Evolutionary conservation across 1,140 invertebrate species (phyloP), one percentile per base, ranked within the genome.

Genomic region (Drosophila repletoides): DNA sequence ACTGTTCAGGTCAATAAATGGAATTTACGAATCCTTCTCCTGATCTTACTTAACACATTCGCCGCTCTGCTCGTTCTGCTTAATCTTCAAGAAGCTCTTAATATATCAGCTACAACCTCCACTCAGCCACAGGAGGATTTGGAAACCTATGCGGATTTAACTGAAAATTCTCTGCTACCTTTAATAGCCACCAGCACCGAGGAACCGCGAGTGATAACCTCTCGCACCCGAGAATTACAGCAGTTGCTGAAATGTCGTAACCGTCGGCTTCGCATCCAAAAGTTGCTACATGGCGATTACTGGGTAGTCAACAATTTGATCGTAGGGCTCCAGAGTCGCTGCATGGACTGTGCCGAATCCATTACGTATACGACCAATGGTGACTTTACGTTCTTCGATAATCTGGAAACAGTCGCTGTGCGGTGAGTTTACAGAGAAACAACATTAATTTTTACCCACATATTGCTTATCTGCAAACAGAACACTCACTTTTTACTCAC

Each of bases 321-420:
- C 48, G 90, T 91, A 71, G 91, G 84, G 0, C 17, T 92, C 33
- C 91, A 92, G 64, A 92, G 92, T 53, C 91, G 90, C 0, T 45
- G 76, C 0, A 83, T 92, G 22, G 89, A 90, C 77, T 97, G 96
- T 81, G 94, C 95, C 88, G 96, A 97, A 87, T 94, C 93, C 49
- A 93, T 98, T 24, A 98, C 97, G 0, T 97, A 97, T 80, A 97
- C 96, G 0, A 98, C 97, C 0, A 96, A 97, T 89, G 96, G 95
- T 0, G 96, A 97, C 77, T 97, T 94, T 75, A 96, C 96, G 40
- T 97, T 97, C 91, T 92, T 98, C 66, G 95, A 97, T 88, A 97
- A 98, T 91, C 91, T 97, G 40, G 93, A 94, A 88, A 94, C 95
- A 21, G 91, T 98, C 55, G 91, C 96, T 60, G 93, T 95, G 69